Base-by-base conservation (phyloP, 2,113 vertebrate species). In the Xiphorhynchus elegans region DNA sequence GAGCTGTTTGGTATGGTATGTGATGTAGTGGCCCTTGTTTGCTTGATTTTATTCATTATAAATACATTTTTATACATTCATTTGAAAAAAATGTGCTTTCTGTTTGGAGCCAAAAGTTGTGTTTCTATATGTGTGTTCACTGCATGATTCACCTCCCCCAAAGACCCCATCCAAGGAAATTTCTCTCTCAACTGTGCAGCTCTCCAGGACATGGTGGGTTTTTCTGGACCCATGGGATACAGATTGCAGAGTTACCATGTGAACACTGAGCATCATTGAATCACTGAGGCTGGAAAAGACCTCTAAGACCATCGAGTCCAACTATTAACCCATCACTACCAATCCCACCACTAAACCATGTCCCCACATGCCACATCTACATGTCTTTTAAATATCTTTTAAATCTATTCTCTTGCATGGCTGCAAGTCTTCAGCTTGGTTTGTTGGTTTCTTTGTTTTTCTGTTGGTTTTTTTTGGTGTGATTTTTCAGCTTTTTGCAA, bases 141-240 rank as follows among this genome's bases (percentile, higher is more conserved):
- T 50, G 24, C 7, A 7, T 10, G 28, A 3, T 4, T 50, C 37
- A 33, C n/a, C 8, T 82, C 6, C 28, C 6, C 7, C 3, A 0
- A 12, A 29, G 64, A 31, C 3, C 8, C 3, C 13, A 11, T n/a
- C 28, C 1, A 18, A 29, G 50, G 29, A 79, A 5, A 9, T 40
- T 88, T 14, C 21, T 17, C 7, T 23, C 25, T 5, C 3, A 14
- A 29, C 24, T 76, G 7, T 49, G n/a, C 25, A 58, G 50, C 17
- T 21, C 11, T 37, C 20, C 10, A 17, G 19, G 8, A 24, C 14
- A 5, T 1, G 4, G 15, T 50, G 42, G 6, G 28, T 39, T 75
- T 58, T 56, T 20, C 66, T 82, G 23, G 25, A 33, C 44, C 24
- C 4, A 0, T 4, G 29, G 21, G 16, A 8, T 29, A 7, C 6